Conservation (phyloP, 1,140 invertebrate genomes). For the Thaumetopoea pityocampa region DNA sequence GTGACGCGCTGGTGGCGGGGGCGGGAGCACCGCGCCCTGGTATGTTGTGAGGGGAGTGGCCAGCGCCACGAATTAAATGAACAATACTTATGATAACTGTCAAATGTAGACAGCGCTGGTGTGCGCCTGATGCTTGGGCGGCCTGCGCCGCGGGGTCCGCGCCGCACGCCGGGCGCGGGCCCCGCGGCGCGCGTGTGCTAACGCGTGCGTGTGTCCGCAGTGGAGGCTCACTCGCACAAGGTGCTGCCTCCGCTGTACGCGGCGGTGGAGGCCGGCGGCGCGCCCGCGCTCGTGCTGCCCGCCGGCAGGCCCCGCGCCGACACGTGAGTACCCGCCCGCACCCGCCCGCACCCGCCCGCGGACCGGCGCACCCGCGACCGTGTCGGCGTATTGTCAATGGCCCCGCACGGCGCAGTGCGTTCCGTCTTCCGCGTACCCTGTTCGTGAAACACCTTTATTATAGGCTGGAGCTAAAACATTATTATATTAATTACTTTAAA, state of each 20-base stretch:
- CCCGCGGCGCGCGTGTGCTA: constrained; percentile 1
- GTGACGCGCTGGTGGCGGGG: too few relatives aligned
- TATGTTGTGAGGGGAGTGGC: too few relatives aligned
- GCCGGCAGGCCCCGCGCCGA: constrained; percentile 33
- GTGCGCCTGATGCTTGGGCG: too few relatives aligned
- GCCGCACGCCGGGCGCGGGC: background rate
- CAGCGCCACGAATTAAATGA: too few relatives aligned
- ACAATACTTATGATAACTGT: too few relatives aligned
- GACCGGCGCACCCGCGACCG: constrained; percentile 8
- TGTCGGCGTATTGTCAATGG: background rate
- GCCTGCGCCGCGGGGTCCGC: too few relatives aligned
- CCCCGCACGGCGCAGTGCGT: too few relatives aligned
- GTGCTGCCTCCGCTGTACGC: constrained; percentile 68
- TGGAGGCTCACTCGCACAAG: constrained; percentile 59
- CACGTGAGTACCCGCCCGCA: constrained; percentile 44
- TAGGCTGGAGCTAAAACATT: too few relatives aligned
- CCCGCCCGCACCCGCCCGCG: constrained; percentile 28
- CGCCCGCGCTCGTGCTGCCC: constrained; percentile 44
- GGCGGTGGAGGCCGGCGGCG: constrained; percentile 43
- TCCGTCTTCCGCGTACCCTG: background rate
- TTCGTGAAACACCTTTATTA: too few relatives aligned
- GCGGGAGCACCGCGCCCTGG: too few relatives aligned
- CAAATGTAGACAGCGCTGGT: too few relatives aligned
- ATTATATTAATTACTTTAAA: too few relatives aligned
- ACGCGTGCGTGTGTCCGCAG: constrained; percentile 37